phyloP scores from a whole-genome alignment of 2,888 invertebrate species.

The Drosophila affinis region DNA sequence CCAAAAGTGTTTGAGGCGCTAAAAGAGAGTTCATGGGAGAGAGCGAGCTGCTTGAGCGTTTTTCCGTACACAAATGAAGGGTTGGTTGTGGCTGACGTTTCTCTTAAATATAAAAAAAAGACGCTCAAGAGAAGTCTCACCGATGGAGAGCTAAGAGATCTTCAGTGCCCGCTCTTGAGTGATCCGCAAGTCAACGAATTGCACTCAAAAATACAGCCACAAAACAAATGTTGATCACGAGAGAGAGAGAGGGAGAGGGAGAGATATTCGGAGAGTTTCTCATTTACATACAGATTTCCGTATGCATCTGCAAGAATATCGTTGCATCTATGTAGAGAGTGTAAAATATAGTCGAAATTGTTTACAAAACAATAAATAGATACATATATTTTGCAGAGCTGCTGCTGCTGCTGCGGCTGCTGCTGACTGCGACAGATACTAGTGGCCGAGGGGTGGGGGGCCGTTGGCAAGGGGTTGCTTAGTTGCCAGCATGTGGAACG shows the following conservation, averaged over 20 bases:
- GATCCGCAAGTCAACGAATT: constrained; percentile 10
- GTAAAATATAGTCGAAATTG: constrained; percentile 36
- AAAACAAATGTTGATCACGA: not conserved
- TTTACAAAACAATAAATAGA: constrained; percentile 66
- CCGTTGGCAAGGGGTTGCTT: not conserved
- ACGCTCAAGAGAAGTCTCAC: constrained; percentile 27
- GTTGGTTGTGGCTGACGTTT: not conserved
- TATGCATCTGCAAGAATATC: not conserved
- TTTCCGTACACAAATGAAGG: no score
- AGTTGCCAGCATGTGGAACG: constrained; percentile 48
- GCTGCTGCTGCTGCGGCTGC: not conserved
- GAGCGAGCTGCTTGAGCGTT: not conserved
- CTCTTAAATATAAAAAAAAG: not conserved
- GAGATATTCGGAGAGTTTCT: not conserved
- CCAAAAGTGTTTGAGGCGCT: not conserved
- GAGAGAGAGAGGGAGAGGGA: not conserved
- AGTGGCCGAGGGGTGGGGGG: not conserved
- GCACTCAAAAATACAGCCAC: not conserved
- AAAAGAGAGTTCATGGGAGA: not conserved
- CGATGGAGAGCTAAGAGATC: not conserved
- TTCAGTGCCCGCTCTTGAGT: not conserved
- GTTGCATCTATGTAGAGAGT: not conserved
- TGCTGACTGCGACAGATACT: not conserved
- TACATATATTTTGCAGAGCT: constrained; percentile 45
- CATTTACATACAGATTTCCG: not conserved